phyloP scores from a whole-genome alignment of 2,888 invertebrate species.

The Eueremaeus valkanovi region DNA sequence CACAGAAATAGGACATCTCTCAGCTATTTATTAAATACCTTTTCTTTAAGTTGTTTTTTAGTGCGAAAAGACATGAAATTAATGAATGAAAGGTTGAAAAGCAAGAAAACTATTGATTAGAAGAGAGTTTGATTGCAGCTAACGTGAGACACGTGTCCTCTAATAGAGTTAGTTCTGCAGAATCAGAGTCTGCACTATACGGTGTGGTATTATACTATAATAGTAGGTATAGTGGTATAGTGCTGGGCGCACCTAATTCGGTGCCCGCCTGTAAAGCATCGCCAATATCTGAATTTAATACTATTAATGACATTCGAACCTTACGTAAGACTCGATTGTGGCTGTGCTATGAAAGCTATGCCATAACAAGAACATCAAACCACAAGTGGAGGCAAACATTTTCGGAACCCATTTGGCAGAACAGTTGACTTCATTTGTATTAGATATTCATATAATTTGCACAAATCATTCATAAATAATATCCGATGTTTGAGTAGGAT shows the following conservation, averaged over 20 bases:
- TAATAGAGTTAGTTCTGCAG: constrained; percentile 23
- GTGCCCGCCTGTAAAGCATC: constrained; percentile 12
- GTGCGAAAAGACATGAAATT: background rate
- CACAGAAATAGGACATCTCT: constrained; percentile 22
- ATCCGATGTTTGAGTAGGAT: too few species aligned
- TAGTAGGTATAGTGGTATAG: background rate
- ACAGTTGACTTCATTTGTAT: background rate
- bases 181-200: background rate
- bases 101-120: constrained; percentile 20
- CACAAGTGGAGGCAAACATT: constrained; percentile 11
- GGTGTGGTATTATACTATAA: too few species aligned
- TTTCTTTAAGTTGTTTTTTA: background rate
- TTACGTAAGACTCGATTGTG: too few species aligned
- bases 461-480: too few species aligned
- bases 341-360: background rate
- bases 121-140: background rate
- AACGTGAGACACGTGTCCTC: constrained; percentile 32
- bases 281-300: constrained; percentile 19
- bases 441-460: too few species aligned
- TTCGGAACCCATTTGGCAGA: background rate
- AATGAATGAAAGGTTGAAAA: constrained; percentile 24
- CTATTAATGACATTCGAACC: constrained; percentile 25
- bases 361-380: background rate
- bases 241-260: constrained; percentile 1
- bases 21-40: background rate